These are phyloP conservation scores for Junonia oenone DNA, from an alignment of 2,888 invertebrate genomes.

Conservation along the genomic window DNA sequence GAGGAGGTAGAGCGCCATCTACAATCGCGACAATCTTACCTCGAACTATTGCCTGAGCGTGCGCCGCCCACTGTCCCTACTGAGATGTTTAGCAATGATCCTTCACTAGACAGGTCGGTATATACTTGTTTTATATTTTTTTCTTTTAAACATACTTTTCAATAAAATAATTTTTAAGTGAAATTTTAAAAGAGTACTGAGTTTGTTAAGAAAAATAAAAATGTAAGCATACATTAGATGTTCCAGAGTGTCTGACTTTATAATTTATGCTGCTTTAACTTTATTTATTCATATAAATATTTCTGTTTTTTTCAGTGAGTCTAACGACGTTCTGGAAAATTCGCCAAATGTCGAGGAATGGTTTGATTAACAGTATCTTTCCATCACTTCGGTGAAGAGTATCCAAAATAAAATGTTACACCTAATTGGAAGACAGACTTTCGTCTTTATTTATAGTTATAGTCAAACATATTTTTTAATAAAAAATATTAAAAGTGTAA, in stretches of 20 bases:
- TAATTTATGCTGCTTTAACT: constrained; percentile 1
- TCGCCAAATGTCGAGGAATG: constrained; percentile 92
- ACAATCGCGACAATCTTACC: constrained; percentile 88
- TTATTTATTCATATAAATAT: background rate
- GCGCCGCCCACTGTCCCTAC: constrained; percentile 94
- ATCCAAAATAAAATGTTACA: background rate
- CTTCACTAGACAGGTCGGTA: constrained; percentile 88
- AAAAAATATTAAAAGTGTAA: background rate
- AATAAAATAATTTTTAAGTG: too few relatives aligned
- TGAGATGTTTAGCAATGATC: constrained; percentile 97
- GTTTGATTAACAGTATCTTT: constrained; percentile 66
- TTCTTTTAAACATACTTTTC: background rate
- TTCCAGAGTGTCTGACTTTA: background rate
- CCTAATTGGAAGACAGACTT: constrained; percentile 5
- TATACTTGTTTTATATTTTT: background rate
- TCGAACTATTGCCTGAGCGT: constrained; percentile 90
- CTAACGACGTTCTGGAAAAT: constrained; percentile 90
- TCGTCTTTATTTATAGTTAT: constrained; percentile 6
- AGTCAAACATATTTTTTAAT: constrained; percentile 6
- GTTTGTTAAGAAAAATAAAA: too few relatives aligned
- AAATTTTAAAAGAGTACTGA: too few relatives aligned
- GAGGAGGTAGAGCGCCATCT: constrained; percentile 94
- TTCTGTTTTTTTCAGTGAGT: constrained; percentile 83
- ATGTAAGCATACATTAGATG: too few relatives aligned
- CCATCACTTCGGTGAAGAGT: constrained; percentile 25